phyloP scores from a whole-genome alignment of 2,888 invertebrate genomes.

The Meta bourneti region DNA sequence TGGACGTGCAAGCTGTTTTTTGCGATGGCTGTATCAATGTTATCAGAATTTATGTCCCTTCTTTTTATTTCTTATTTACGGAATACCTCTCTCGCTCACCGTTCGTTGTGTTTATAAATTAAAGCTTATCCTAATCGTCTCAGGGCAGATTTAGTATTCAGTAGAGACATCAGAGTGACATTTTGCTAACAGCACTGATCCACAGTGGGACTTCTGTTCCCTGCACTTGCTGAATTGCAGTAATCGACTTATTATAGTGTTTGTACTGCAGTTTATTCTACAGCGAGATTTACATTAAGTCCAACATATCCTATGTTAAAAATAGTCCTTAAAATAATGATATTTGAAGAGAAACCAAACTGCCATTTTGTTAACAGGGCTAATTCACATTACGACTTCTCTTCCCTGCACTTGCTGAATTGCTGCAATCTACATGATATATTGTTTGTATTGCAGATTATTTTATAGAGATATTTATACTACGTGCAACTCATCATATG shows the following conservation, averaged over 20 bases:
- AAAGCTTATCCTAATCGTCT: neutral
- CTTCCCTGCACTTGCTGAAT: neutral
- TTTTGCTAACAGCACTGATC: slow-evolving; percentile 26
- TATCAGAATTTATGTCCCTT: slow-evolving; percentile 17
- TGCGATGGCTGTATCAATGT: slow-evolving; percentile 37
- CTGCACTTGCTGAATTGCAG: neutral
- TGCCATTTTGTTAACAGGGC: neutral
- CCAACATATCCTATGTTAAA: too few relatives aligned
- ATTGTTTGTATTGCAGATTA: neutral
- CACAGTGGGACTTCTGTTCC: neutral
- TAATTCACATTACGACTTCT: neutral
- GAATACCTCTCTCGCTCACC: slow-evolving; percentile 12
- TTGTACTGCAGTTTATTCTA: neutral
- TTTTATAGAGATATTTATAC: neutral
- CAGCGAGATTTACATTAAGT: neutral
- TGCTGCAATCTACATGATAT: neutral
- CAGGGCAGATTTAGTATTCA: slow-evolving; percentile 32
- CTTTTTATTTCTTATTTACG: slow-evolving; percentile 1
- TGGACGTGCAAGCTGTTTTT: slow-evolving; percentile 31
- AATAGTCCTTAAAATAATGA: too few relatives aligned
- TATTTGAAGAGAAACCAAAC: too few relatives aligned
- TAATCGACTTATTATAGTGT: neutral
- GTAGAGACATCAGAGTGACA: slow-evolving; percentile 1
- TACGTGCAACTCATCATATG: neutral
- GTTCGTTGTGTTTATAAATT: slow-evolving; percentile 36